Evolutionary conservation across 2,113 vertebrate species (phyloP).

Genomic region (Beaufortia kweichowensis): DNA sequence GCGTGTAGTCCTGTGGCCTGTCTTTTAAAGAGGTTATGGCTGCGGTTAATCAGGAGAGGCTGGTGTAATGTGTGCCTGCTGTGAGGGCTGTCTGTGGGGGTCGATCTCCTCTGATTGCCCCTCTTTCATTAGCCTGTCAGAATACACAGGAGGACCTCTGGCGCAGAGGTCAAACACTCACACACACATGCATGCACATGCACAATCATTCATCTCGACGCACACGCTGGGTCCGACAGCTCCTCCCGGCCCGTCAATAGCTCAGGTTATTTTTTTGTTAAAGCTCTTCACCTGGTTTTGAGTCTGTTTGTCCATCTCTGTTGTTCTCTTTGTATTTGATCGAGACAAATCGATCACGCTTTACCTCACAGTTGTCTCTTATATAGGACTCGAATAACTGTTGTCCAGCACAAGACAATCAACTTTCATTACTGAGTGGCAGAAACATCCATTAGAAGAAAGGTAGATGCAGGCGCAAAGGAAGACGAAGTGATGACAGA

Average conservation of each 20-base stretch:
- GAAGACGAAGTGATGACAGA: too few relatives aligned
- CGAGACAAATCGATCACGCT: constrained; percentile 19
- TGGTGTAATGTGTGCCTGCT: constrained; percentile 48
- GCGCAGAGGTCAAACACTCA: constrained; percentile 48
- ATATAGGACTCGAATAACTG: constrained; percentile 1
- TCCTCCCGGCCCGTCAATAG: constrained; percentile 25
- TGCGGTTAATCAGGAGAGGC: constrained; percentile 56
- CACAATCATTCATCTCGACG: constrained; percentile 4
- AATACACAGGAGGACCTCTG: constrained; percentile 51
- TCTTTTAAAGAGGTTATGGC: constrained; percentile 56
- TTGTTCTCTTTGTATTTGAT: constrained; percentile 6
- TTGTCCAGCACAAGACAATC: not conserved
- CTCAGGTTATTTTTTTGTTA: not conserved
- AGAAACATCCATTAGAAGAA: not conserved
- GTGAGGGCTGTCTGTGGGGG: constrained; percentile 41
- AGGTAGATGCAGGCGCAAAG: not conserved
- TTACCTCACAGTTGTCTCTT: constrained; percentile 15
- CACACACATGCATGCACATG: constrained; percentile 19
- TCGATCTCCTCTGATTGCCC: constrained; percentile 54
- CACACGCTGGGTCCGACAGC: not conserved
- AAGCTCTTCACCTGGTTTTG: constrained; percentile 1
- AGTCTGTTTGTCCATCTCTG: constrained; percentile 7
- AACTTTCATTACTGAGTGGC: not conserved
- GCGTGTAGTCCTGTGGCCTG: constrained; percentile 15
- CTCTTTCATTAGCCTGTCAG: constrained; percentile 65